Conservation (phyloP, 2,888 invertebrate species). For the Hyles lineata region DNA sequence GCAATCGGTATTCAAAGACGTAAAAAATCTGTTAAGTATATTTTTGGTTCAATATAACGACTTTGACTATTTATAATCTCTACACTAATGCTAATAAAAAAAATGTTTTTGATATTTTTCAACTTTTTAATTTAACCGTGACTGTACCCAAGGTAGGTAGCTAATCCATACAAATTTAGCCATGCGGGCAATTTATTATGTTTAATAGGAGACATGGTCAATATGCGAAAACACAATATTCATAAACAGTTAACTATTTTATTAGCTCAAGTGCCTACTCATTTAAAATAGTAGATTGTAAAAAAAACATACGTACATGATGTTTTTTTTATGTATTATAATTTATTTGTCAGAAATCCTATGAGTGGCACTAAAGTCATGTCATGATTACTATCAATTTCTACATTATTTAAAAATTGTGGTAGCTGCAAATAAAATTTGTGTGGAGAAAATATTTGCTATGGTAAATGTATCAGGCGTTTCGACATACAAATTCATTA, state of each 20-base stretch:
- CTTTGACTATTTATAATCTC: too few species aligned
- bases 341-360: too few species aligned
- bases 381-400: too few species aligned
- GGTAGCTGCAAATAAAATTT: background rate
- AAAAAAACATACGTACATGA: too few species aligned
- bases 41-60: too few species aligned
- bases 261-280: background rate
- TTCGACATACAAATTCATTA: background rate
- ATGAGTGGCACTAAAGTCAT: too few species aligned
- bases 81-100: too few species aligned
- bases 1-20: too few species aligned
- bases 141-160: slow-evolving; percentile 47
- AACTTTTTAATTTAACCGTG: slow-evolving; percentile 1
- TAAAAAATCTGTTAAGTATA: too few species aligned
- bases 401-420: background rate
- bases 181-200: slow-evolving; percentile 60
- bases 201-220: slow-evolving; percentile 39
- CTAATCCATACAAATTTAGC: slow-evolving; percentile 51
- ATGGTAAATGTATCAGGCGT: background rate
- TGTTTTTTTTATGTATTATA: too few species aligned
- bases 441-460: background rate
- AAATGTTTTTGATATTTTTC: background rate
- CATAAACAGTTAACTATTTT: background rate
- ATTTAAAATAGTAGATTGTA: background rate
- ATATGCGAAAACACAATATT: slow-evolving; percentile 13